Evolutionary conservation across 2,888 invertebrate species (phyloP).

Genomic region (Chaetoderma sp.): DNA sequence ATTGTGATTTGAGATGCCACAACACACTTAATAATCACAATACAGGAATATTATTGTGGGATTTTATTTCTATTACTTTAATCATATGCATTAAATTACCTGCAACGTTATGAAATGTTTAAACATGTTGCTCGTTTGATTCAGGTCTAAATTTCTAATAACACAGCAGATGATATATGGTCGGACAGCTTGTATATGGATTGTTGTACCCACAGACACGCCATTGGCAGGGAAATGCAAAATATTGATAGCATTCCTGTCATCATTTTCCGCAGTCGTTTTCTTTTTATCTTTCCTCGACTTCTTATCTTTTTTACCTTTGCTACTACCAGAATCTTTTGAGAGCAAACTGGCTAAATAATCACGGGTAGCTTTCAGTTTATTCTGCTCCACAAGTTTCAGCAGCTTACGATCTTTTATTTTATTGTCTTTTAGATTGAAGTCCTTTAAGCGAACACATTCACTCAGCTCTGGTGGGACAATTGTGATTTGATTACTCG

Average conservation of each 20-base stretch:
- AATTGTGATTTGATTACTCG: conserved; percentile 77
- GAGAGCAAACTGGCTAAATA: conserved; percentile 75
- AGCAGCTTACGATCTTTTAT: conserved; percentile 79
- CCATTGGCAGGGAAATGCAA: conserved; percentile 64
- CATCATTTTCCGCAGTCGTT: conserved; percentile 53
- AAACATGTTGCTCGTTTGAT: conserved; percentile 74
- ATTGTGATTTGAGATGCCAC: too few relatives aligned
- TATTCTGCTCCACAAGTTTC: conserved; percentile 80
- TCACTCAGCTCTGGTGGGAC: conserved; percentile 80
- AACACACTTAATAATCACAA: too few relatives aligned
- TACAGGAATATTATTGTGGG: too few relatives aligned
- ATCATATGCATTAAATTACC: too few relatives aligned
- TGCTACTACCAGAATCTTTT: conserved; percentile 52
- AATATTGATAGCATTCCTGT: conserved; percentile 66
- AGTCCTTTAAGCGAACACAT: conserved; percentile 81
- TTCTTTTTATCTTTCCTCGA: conserved; percentile 43
- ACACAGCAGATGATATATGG: conserved; percentile 82
- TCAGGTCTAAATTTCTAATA: conserved; percentile 76
- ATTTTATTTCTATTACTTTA: too few relatives aligned
- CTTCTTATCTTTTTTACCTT: conserved; percentile 45
- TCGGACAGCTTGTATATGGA: conserved; percentile 74
- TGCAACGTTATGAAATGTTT: conserved; percentile 84
- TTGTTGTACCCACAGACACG: conserved; percentile 49
- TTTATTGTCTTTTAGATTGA: conserved; percentile 81
- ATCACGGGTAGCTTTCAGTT: conserved; percentile 80